Evolutionary conservation across 1,140 invertebrate genomes (phyloP), one percentile per base, ranked within the genome.

Genomic region (Brachystomella parvula): DNA sequence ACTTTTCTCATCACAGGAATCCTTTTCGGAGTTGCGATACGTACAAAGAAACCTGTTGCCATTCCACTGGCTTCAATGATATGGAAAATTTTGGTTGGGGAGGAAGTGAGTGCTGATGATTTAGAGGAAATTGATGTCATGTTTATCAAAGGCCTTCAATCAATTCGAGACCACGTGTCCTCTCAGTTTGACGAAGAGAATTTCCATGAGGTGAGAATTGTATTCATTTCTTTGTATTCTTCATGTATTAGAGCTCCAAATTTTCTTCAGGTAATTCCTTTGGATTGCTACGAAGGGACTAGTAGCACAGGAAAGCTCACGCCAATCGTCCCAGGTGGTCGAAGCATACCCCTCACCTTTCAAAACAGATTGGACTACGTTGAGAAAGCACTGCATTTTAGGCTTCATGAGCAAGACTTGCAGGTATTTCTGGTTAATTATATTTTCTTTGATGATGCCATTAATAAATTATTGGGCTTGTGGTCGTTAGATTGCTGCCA

Each of bases 261-360:
- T 47, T 2, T 39, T 56, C 3, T 63, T n/a, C 73, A 83, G 82
- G 79, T 84, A 35, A 85, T 87, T 69, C 85, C 85, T 15, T 75
- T 86, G 66, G 83, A 86, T 71, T 81, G 78, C 74, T 86, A 86
- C 78, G 84, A 85, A 75, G 84, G 82, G n/a, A 82, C 82, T 60
- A 84, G 83, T 73, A 81, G 83, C 71, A 83, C 82, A 47, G 84
- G 84, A 47, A 71, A 69, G 57, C 15, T 71, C 61, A 83, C 86
- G 9, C 81, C 84, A 0, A 83, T 87, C 24, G 79, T 85, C 49
- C 79, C 83, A 35, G 85, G 84, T 19, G 85, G 84, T 3, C 75
- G 80, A 57, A 82, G 77, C 64, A 81, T 86, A 63, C 81, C 83
- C 0, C 75, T 87, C 3, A 84, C 82, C 12, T 86, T 85, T 74